Percentiles rank a stretch among this genome's conserved stretches.
phyloP scores from a whole-genome alignment of 92 coral and sea anemone species.

The Plumapathes pennacea region DNA sequence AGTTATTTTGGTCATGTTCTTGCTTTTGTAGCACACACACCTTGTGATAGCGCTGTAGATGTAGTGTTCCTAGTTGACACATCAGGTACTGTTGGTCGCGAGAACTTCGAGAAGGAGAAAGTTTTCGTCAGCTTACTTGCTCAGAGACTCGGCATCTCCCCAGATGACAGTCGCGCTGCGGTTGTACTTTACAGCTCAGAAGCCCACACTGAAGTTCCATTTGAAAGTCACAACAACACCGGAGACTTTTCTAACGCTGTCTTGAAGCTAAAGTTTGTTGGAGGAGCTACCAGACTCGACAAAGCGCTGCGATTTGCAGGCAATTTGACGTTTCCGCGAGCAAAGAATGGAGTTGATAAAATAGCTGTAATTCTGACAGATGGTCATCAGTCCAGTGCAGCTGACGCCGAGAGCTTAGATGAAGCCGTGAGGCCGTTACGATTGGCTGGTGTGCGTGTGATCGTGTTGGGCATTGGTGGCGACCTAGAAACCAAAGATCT shows the following conservation, averaged over 20 bases:
- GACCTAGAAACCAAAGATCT: no score
- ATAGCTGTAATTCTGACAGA: constrained; percentile 86
- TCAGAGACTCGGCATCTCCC: constrained; percentile 52
- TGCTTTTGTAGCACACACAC: no score
- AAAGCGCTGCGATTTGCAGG: constrained; percentile 81
- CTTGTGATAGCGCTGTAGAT: constrained; percentile 68
- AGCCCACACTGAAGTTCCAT: constrained; percentile 47
- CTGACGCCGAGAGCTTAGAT: constrained; percentile 59
- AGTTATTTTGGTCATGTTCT: no score
- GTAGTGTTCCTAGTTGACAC: constrained; percentile 79
- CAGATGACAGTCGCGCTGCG: constrained; percentile 63
- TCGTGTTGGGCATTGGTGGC: constrained; percentile 85
- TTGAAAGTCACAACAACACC: constrained; percentile 30
- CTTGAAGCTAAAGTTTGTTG: constrained; percentile 47
- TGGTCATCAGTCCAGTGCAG: constrained; percentile 58
- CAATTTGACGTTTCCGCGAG: constrained; percentile 33
- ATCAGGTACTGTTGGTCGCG: constrained; percentile 68
- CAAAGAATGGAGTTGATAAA: constrained; percentile 60
- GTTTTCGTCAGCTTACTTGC: constrained; percentile 65
- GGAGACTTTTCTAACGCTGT: constrained; percentile 60
- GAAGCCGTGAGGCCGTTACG: constrained; percentile 70
- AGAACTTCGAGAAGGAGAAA: constrained; percentile 63
- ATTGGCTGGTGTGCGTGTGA: constrained; percentile 68
- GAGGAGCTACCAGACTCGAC: constrained; percentile 74
- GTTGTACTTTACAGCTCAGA: constrained; percentile 71